Conservation (phyloP, 2,888 invertebrate genomes). For the Bursaphelenchus okinawaensis region DNA sequence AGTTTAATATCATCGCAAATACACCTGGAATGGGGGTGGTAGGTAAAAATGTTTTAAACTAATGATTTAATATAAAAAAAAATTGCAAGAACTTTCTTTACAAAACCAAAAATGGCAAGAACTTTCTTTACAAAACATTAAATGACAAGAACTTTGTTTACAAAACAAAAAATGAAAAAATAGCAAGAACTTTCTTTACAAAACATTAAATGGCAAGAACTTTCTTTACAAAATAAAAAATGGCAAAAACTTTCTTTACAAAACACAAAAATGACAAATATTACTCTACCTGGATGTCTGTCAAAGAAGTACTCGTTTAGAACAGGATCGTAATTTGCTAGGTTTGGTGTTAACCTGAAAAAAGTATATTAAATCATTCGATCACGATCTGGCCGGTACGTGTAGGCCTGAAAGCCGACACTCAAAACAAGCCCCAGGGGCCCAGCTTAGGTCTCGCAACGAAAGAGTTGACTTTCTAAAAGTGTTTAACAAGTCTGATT, state of each 20-base stretch:
- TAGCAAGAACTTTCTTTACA: too few species aligned
- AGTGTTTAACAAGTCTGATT: too few species aligned
- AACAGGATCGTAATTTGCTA: slow-evolving; percentile 97
- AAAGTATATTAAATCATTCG: neutral
- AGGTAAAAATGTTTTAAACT: too few species aligned
- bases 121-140: neutral
- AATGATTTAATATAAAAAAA: too few species aligned
- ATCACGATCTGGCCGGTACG: neutral
- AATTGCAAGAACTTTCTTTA: too few species aligned
- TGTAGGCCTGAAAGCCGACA: too few species aligned
- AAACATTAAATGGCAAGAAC: neutral
- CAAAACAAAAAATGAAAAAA: neutral
- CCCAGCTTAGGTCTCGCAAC: too few species aligned
- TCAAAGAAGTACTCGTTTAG: slow-evolving; percentile 99
- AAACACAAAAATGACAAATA: neutral
- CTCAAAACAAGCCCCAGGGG: too few species aligned
- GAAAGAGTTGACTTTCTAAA: too few species aligned
- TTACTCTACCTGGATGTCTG: slow-evolving; percentile 60
- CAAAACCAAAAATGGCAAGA: too few species aligned
- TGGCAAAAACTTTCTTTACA: neutral
- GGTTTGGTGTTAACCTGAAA: slow-evolving; percentile 74
- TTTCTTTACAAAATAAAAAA: neutral
- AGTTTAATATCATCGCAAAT: slow-evolving; percentile 84
- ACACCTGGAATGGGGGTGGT: slow-evolving; percentile 74
- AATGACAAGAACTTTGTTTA: neutral